Percentiles rank a stretch among this genome's conserved stretches.
These are phyloP conservation scores for Siniperca scherzeri DNA, from an alignment of 2,797 vertebrate genomes.

Conservation along the genomic window DNA sequence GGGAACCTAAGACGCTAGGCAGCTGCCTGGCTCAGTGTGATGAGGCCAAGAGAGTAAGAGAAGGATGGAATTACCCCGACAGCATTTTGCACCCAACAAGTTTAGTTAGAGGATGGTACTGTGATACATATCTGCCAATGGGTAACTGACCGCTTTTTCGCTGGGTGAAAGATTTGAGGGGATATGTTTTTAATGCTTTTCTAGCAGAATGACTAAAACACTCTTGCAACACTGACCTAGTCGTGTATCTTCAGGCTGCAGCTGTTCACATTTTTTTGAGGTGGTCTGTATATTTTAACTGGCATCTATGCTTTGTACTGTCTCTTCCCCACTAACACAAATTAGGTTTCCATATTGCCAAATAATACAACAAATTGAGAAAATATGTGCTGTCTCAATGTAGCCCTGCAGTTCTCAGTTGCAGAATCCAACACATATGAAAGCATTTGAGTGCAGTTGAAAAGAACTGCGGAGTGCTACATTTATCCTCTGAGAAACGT, in stretches of 20 bases:
- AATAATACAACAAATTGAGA: constrained; percentile 32
- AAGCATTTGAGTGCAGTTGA: constrained; percentile 30
- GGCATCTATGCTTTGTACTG: constrained; percentile 24
- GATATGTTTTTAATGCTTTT: constrained; percentile 15
- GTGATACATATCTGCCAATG: constrained; percentile 31
- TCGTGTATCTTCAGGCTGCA: constrained; percentile 21
- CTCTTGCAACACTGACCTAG: constrained; percentile 2
- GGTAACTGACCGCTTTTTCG: background rate
- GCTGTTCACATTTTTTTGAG: constrained; percentile 8
- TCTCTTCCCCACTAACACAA: constrained; percentile 7
- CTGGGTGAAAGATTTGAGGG: constrained; percentile 9
- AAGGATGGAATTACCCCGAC: constrained; percentile 69
- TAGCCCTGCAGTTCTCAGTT: constrained; percentile 2
- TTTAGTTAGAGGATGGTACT: constrained; percentile 25
- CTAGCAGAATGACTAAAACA: constrained; percentile 8
- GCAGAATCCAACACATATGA: constrained; percentile 39
- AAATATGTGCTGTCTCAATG: constrained; percentile 27
- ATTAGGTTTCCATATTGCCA: constrained; percentile 21
- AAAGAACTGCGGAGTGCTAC: constrained; percentile 2
- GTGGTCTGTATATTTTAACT: constrained; percentile 48
- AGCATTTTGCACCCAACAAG: constrained; percentile 53
- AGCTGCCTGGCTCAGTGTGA: constrained; percentile 49
- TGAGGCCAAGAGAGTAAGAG: constrained; percentile 61
- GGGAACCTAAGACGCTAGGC: constrained; percentile 52
- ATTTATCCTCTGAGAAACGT: constrained; percentile 6